A percentile compares a stretch with the other conserved stretches of the same genome.
These are phyloP conservation scores for Apotomis capreana DNA, from an alignment of 2,888 invertebrate genomes.

Conservation along the genomic window DNA sequence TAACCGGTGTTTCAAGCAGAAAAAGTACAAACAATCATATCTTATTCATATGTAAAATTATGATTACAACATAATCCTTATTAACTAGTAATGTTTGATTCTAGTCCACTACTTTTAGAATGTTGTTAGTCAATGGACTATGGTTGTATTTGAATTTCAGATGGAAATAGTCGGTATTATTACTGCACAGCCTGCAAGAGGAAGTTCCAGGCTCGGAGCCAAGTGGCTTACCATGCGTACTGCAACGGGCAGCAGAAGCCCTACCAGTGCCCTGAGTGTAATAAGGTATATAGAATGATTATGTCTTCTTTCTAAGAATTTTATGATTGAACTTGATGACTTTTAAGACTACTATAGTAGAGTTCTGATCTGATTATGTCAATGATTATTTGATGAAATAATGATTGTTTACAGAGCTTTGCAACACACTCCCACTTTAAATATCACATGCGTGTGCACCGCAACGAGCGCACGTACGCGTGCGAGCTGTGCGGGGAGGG, in stretches of 20 bases:
- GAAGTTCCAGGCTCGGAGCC: slow-evolving; percentile 86
- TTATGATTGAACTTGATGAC: too few species aligned
- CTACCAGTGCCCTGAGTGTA: slow-evolving; percentile 74
- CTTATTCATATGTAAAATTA: too few species aligned
- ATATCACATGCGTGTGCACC: slow-evolving; percentile 88
- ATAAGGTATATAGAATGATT: slow-evolving; percentile 57
- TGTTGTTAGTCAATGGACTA: neutral
- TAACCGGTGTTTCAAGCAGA: too few species aligned
- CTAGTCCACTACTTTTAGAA: neutral
- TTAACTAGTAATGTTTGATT: too few species aligned
- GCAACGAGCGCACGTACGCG: slow-evolving; percentile 83
- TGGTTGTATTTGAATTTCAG: slow-evolving; percentile 55
- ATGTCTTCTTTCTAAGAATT: too few species aligned
- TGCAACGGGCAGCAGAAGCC: slow-evolving; percentile 84
- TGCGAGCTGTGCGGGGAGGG: slow-evolving; percentile 86
- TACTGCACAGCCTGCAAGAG: slow-evolving; percentile 87
- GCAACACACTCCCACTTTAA: slow-evolving; percentile 88
- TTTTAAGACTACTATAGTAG: too few species aligned
- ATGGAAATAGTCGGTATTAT: slow-evolving; percentile 79
- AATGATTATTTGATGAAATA: too few species aligned
- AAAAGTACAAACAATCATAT: too few species aligned
- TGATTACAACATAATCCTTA: too few species aligned
- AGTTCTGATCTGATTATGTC: too few species aligned
- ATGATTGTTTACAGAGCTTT: slow-evolving; percentile 81
- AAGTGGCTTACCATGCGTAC: slow-evolving; percentile 86